phyloP scores from a whole-genome alignment of 1,140 invertebrate species.

The Homalodisca vitripennis region DNA sequence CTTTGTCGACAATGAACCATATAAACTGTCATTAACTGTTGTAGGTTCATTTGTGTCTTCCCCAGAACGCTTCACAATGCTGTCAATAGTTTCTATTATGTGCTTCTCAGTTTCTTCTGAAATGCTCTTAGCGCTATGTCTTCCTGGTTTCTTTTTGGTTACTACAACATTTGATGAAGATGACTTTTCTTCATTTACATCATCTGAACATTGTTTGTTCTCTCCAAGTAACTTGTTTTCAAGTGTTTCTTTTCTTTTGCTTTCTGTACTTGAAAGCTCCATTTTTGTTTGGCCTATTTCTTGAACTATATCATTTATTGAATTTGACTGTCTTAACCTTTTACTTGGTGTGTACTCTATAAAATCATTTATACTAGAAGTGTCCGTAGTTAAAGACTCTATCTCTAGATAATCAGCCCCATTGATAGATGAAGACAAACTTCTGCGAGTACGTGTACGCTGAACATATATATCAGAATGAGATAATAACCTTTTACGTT shows the following conservation, averaged over 20 bases:
- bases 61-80: neutral
- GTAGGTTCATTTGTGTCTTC: no score
- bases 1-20: no score
- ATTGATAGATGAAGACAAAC: neutral
- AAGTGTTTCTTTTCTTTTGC: no score
- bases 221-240: no score
- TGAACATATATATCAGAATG: neutral
- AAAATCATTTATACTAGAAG: neutral
- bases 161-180: neutral
- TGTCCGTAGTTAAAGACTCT: neutral
- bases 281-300: no score
- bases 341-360: neutral
- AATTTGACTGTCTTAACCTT: constrained; percentile 8
- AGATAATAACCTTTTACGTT: neutral
- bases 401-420: neutral
- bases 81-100: constrained; percentile 11
- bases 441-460: neutral
- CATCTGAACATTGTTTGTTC: no score
- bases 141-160: constrained; percentile 7
- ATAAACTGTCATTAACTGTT: no score
- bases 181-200: no score
- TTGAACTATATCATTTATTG: no score
- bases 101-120: neutral
- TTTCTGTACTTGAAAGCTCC: no score
- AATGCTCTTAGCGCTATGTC: neutral